Conservation (phyloP, 2,797 vertebrate genomes). For the Xerus rutilus region DNA sequence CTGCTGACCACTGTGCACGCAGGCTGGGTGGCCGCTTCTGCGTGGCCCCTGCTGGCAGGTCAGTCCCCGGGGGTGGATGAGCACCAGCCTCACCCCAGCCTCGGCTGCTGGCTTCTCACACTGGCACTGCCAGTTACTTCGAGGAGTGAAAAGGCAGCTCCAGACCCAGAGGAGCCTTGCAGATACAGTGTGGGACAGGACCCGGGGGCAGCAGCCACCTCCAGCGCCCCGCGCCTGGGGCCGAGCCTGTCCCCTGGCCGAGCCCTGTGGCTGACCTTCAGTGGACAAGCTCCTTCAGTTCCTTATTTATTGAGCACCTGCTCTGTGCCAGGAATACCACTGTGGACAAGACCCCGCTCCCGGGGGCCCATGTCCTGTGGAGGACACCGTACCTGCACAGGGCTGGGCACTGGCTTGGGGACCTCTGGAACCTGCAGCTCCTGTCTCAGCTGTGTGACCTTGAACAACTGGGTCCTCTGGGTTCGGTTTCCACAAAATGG, state of each 20-base stretch:
- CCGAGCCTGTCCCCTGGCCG: too few relatives aligned
- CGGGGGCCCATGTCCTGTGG: fast-evolving
- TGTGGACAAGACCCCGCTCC: neutral
- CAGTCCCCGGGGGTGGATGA: neutral
- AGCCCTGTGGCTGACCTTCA: too few relatives aligned
- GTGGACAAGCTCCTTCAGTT: neutral
- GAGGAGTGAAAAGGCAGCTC: neutral
- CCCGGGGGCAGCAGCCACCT: too few relatives aligned
- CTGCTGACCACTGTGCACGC: too few relatives aligned
- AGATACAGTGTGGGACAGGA: too few relatives aligned
- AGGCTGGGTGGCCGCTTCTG: neutral
- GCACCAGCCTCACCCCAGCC: neutral
- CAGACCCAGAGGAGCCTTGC: too few relatives aligned
- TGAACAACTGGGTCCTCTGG: neutral
- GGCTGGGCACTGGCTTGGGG: neutral
- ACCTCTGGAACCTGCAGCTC: neutral
- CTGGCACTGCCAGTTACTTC: neutral
- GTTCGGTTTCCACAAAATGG: neutral
- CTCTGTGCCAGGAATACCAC: neutral
- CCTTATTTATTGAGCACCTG: neutral
- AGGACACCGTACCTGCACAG: neutral
- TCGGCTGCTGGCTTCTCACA: fast-evolving
- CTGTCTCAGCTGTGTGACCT: neutral
- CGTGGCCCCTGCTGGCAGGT: neutral
- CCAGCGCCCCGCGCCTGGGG: neutral